phyloP scores from a whole-genome alignment of 2,888 invertebrate genomes.

The Linnaemya tessellans region DNA sequence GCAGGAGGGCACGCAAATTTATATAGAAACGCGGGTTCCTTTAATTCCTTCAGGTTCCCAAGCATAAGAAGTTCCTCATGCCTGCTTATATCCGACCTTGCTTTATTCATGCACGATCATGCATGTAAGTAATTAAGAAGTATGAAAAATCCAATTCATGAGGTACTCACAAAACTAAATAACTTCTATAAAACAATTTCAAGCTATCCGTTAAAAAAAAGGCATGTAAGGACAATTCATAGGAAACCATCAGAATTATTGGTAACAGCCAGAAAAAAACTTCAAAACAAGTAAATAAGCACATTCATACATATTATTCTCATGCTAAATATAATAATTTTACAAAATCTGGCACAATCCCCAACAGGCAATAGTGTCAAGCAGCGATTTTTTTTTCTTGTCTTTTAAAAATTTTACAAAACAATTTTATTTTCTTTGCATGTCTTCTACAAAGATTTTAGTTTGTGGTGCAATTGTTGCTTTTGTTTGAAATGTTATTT shows the following conservation, averaged over 20 bases:
- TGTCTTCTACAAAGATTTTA: constrained; percentile 17
- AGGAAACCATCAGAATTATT: neutral
- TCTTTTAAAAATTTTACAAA: neutral
- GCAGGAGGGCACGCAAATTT: too few relatives aligned
- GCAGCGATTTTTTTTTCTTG: neutral
- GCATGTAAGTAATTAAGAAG: too few relatives aligned
- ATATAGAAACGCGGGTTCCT: too few relatives aligned
- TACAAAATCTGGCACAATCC: constrained; percentile 23
- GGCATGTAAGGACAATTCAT: neutral
- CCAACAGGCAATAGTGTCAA: constrained; percentile 12
- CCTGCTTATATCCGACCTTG: too few relatives aligned
- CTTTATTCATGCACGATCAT: too few relatives aligned
- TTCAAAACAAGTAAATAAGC: neutral
- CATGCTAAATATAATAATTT: constrained; percentile 19
- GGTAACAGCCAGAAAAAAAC: too few relatives aligned
- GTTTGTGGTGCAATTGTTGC: neutral
- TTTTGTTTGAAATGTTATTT: constrained; percentile 14
- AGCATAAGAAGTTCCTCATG: too few relatives aligned
- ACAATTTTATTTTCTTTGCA: neutral
- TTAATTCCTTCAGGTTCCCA: too few relatives aligned
- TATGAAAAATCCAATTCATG: too few relatives aligned
- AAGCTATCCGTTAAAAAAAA: too few relatives aligned
- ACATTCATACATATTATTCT: neutral
- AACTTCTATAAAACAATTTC: too few relatives aligned
- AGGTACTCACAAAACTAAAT: too few relatives aligned